Evolutionary conservation across 2,113 vertebrate species (phyloP).

Genomic region (Neodon shergylaensis): DNA sequence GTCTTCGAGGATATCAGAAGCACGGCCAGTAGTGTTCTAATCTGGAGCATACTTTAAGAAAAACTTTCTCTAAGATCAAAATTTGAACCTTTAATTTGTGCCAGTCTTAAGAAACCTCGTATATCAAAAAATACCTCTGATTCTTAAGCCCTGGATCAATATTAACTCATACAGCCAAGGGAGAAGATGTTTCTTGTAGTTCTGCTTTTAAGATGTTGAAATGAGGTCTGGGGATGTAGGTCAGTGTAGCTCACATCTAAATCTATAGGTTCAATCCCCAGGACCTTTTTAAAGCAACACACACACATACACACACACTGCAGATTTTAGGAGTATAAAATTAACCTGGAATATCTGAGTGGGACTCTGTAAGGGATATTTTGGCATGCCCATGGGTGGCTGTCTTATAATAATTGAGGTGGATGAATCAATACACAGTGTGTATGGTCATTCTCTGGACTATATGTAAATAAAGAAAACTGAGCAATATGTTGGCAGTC

Average conservation of each 20-base stretch:
- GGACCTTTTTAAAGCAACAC: neutral
- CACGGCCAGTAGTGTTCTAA: neutral
- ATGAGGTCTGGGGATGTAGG: neutral
- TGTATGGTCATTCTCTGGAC: too few relatives aligned
- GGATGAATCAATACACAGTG: neutral
- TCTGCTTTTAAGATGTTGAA: neutral
- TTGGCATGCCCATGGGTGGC: neutral
- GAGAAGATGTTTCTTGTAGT: neutral
- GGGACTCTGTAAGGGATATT: too few relatives aligned
- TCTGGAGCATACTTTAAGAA: neutral
- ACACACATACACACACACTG: too few relatives aligned
- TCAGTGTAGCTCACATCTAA: neutral
- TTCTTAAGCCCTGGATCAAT: neutral
- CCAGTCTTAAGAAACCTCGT: neutral
- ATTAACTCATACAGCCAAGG: neutral
- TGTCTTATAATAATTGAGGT: neutral
- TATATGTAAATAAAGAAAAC: neutral
- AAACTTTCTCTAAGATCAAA: neutral
- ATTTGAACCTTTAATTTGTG: neutral
- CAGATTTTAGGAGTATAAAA: neutral
- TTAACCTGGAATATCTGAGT: neutral
- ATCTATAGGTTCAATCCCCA: neutral
- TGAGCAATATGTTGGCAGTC: neutral
- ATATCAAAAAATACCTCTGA: neutral
- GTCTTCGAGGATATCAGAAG: neutral